A percentile compares a stretch with the other conserved stretches of the same genome.
Evolutionary conservation across 35 echinoderm and acorn worm genomes (phyloP).

Genomic region (Apostichopus parvimensis): DNA sequence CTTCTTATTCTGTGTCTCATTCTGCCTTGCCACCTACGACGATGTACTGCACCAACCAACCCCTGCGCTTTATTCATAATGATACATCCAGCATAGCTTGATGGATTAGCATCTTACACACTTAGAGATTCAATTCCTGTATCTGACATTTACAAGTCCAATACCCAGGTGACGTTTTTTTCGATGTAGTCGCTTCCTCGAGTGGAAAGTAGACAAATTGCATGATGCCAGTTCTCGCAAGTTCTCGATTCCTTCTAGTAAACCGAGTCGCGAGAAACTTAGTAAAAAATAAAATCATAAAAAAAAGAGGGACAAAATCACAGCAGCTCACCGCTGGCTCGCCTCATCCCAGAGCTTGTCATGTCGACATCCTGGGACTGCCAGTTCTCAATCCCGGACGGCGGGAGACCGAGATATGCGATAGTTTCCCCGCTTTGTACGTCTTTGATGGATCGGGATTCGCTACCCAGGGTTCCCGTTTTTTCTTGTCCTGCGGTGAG

Average conservation of each 20-base stretch:
- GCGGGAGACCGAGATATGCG: not conserved
- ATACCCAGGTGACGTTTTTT: not conserved
- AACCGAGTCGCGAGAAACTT: not conserved
- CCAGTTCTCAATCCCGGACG: not conserved
- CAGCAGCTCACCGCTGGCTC: not conserved
- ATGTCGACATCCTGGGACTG: not conserved
- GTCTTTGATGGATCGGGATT: not conserved
- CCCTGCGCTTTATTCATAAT: too few relatives aligned
- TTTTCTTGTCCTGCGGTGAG: not conserved
- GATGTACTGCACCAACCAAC: too few relatives aligned
- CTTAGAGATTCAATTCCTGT: not conserved
- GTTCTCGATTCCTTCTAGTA: not conserved
- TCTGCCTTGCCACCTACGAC: too few relatives aligned
- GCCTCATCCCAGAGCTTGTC: not conserved
- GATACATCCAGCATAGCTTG: not conserved
- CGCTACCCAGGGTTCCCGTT: not conserved
- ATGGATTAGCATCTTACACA: not conserved
- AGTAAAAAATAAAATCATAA: too few relatives aligned
- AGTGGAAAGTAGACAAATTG: not conserved
- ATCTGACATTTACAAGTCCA: not conserved
- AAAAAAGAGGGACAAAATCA: not conserved
- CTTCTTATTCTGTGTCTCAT: too few relatives aligned
- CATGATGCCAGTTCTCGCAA: not conserved
- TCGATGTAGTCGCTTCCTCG: not conserved
- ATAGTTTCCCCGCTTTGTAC: not conserved